Percentiles rank a stretch among this genome's conserved stretches.
Conservation (phyloP, 2,888 invertebrate species). For the Metellina segmentata region DNA sequence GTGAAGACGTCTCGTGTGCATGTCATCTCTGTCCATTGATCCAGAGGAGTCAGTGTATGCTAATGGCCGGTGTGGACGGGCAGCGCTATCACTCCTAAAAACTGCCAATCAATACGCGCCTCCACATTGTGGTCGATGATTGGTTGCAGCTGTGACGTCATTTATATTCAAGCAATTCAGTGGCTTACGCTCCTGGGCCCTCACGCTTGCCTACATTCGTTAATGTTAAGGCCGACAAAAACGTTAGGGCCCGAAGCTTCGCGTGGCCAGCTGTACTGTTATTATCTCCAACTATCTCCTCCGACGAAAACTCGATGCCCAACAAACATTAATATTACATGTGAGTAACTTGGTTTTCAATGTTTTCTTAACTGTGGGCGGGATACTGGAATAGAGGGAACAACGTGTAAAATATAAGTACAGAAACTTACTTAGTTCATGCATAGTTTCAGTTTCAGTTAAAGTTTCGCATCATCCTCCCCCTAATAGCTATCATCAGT, state of each 20-base stretch:
- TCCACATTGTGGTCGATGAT: slow-evolving; percentile 74
- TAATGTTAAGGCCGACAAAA: slow-evolving; percentile 73
- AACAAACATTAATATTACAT: background rate
- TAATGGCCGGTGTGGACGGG: slow-evolving; percentile 54
- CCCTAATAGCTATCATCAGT: background rate
- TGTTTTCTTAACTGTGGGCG: background rate
- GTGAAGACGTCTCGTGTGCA: too few relatives aligned
- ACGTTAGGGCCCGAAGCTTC: slow-evolving; percentile 41
- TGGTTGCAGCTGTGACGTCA: slow-evolving; percentile 77
- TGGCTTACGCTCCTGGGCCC: slow-evolving; percentile 59
- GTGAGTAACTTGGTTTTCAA: background rate
- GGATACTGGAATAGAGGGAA: too few relatives aligned
- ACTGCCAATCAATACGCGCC: slow-evolving; percentile 74
- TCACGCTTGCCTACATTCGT: slow-evolving; percentile 59
- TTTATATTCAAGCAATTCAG: slow-evolving; percentile 77
- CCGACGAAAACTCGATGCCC: too few relatives aligned
- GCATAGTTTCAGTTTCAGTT: background rate
- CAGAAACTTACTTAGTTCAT: too few relatives aligned
- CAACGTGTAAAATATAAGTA: too few relatives aligned
- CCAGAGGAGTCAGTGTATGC: slow-evolving; percentile 55
- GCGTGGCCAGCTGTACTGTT: slow-evolving; percentile 31
- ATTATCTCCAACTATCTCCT: slow-evolving; percentile 27
- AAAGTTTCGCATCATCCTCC: background rate
- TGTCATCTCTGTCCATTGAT: slow-evolving; percentile 53
- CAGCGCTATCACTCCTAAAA: slow-evolving; percentile 66